Evolutionary conservation across 2,888 invertebrate species (phyloP).

Genomic region (Parasteatoda lunata): DNA sequence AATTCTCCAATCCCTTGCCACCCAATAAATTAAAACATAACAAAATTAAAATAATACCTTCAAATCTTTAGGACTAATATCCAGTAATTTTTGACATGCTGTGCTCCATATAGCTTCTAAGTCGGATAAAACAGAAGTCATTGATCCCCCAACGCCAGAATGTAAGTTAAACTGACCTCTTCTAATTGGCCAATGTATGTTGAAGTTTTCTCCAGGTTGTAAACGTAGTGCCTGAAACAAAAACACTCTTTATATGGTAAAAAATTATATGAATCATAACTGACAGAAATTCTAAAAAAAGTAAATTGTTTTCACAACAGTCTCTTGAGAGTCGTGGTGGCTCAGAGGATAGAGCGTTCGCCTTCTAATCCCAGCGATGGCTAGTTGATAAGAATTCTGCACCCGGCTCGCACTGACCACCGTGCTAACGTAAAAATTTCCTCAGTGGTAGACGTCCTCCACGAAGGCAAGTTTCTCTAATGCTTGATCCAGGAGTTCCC

Average conservation of each 20-base stretch:
- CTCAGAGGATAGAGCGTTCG: too few relatives aligned
- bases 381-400: too few relatives aligned
- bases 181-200: constrained; percentile 91
- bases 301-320: too few relatives aligned
- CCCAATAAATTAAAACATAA: too few relatives aligned
- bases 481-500: too few relatives aligned
- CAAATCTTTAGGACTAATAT: constrained; percentile 80
- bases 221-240: constrained; percentile 79
- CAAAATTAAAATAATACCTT: constrained; percentile 73
- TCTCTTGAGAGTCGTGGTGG: too few relatives aligned
- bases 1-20: not conserved
- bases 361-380: too few relatives aligned
- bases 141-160: constrained; percentile 86
- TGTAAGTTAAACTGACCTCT: constrained; percentile 92
- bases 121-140: constrained; percentile 88
- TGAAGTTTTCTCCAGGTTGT: constrained; percentile 82
- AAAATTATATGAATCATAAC: constrained; percentile 11
- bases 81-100: constrained; percentile 84
- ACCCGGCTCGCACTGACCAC: too few relatives aligned
- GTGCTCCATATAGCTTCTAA: constrained; percentile 91
- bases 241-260: constrained; percentile 1
- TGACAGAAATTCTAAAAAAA: too few relatives aligned
- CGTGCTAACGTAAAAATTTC: too few relatives aligned
- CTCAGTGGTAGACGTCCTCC: too few relatives aligned
- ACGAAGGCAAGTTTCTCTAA: too few relatives aligned